phyloP scores from a whole-genome alignment of 2,888 invertebrate genomes.

The Mesopsocus fuscifrons region DNA sequence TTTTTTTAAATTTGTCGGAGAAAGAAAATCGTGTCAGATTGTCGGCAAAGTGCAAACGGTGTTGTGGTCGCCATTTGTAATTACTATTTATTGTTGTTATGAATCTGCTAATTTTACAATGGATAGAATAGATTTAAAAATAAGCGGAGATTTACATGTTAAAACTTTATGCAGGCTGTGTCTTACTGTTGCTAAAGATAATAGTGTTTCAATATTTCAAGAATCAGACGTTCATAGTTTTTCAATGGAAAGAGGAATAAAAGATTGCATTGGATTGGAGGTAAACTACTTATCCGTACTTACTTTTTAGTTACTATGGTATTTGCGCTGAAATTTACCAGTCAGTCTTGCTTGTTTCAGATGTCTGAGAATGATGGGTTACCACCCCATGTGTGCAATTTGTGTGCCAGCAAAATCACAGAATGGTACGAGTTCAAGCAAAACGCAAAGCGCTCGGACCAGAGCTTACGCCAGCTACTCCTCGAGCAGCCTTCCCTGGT shows the following conservation, averaged over 20 bases:
- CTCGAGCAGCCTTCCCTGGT: neutral
- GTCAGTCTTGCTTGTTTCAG: neutral
- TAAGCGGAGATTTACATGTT: neutral
- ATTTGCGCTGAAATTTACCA: too few relatives aligned
- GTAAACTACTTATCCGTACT: too few relatives aligned
- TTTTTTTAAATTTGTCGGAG: too few relatives aligned
- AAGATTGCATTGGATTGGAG: too few relatives aligned
- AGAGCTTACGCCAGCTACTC: slow-evolving; percentile 2
- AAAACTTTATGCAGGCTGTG: neutral
- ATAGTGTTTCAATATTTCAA: neutral
- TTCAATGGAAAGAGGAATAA: too few relatives aligned
- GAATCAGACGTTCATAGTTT: too few relatives aligned
- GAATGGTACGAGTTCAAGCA: slow-evolving; percentile 8
- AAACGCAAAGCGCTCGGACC: neutral
- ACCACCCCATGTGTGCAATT: neutral
- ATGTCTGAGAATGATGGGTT: slow-evolving; percentile 1
- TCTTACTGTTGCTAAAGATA: neutral
- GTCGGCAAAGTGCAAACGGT: too few relatives aligned
- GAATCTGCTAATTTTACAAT: too few relatives aligned
- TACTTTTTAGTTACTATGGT: too few relatives aligned
- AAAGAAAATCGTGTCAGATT: too few relatives aligned
- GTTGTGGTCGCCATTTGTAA: too few relatives aligned
- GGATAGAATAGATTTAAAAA: neutral
- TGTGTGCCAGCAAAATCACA: neutral
- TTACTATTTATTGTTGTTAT: too few relatives aligned